Evolutionary conservation across 2,797 vertebrate species (phyloP).

Genomic region (Atherinosoma microstoma): DNA sequence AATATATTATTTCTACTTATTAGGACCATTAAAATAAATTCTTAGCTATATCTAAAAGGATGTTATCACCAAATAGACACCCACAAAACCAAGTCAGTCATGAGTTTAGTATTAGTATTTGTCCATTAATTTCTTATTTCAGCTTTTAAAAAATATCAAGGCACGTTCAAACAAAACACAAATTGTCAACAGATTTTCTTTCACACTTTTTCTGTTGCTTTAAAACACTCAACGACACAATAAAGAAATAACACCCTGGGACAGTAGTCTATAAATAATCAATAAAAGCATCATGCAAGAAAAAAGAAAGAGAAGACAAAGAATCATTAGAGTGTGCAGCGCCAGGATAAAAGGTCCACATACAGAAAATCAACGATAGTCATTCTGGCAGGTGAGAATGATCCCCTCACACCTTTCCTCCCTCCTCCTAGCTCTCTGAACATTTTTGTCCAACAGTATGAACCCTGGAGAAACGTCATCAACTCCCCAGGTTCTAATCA

Average conservation of each 20-base stretch:
- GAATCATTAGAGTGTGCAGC: slow-evolving; percentile 74
- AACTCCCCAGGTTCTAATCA: slow-evolving; percentile 82
- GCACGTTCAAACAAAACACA: slow-evolving; percentile 7
- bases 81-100: neutral
- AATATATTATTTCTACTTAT: neutral
- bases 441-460: slow-evolving; percentile 69
- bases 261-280: slow-evolving; percentile 68
- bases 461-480: slow-evolving; percentile 76
- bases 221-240: slow-evolving; percentile 22
- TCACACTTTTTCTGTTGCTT: slow-evolving; percentile 45
- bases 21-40: neutral
- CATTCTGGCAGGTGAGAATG: slow-evolving; percentile 87
- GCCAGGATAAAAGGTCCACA: slow-evolving; percentile 59
- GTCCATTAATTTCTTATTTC: neutral
- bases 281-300: slow-evolving; percentile 64
- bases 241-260: slow-evolving; percentile 40
- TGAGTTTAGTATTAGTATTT: neutral
- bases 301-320: slow-evolving; percentile 52
- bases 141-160: neutral
- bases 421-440: slow-evolving; percentile 60
- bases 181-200: slow-evolving; percentile 29
- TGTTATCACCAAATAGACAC: neutral
- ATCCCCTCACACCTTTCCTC: slow-evolving; percentile 75
- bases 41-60: slow-evolving; percentile 4
- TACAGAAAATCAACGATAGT: slow-evolving; percentile 76